Evolutionary conservation across 2,888 invertebrate species (phyloP), one percentile per base, ranked within the genome.

Genomic region (Palloptera scutellata): DNA sequence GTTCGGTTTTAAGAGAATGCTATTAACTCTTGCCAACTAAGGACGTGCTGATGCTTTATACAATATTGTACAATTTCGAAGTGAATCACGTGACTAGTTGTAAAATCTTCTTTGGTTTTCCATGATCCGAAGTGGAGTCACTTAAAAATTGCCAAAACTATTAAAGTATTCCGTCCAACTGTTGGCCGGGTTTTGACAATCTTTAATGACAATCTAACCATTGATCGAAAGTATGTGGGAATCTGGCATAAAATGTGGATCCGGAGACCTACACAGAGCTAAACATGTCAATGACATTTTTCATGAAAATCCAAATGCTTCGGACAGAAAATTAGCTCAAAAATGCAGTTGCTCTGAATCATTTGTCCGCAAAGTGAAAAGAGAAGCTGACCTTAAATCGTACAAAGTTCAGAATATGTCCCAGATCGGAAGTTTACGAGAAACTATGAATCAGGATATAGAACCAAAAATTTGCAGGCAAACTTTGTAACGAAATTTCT

Each of bases 301-400:
- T 48, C 13, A 48, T n/a, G 8, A 48, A 48, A 48, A 48, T 48
- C 48, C 2, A 48, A 48, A 48, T n/a, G 8, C 30, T 30, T 4
- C 30, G 30, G 6, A 4, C 30, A 30, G 6, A 30, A 30, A 30
- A 30, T 30, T 30, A 48, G 48, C 48, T 48, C 48, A 48, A 48
- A 48, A 12, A 48, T 48, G 48, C 48, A 48, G 8, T 48, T 48
- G 48, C 48, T 48, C 4, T 2, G 48, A 48, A 48, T 48, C 8
- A 8, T 48, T 48, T 48, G 2, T 48, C 30, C 30, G 30, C 30
- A 30, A 30, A 30, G 30, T 30, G 30, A 30, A 30, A 30, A 30
- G 30, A 30, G 48, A 48, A 48, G 48, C 13, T 48, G 48, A 8
- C 48, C 48, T 48, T 48, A 48, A 48, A 48, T 48, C 48, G 48